Base-by-base conservation (phyloP, 2,888 invertebrate species). In the Drosophila macrospina region DNA sequence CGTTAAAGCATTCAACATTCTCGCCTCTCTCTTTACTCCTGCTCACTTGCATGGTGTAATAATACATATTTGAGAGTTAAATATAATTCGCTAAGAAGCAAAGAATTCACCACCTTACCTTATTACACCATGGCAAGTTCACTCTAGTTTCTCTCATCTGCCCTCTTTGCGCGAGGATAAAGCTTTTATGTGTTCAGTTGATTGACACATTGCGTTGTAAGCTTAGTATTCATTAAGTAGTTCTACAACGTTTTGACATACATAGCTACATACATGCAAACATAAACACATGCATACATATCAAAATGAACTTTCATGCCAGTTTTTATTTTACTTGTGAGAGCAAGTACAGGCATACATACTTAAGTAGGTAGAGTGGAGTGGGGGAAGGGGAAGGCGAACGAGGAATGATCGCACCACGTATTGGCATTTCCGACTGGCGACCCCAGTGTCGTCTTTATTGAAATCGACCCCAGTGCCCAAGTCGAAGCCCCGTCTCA, bases 391-490 rank as follows among this genome's bases (percentile, higher is more conserved):
- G 28, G 32, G 8, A 15, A 65, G 54, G 20, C 32, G 41, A 44
- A 26, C 5, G 39, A 16, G 62, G 63, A 42, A 36, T 50, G 55
- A 54, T 52, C 60, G 28, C 56, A 48, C 47, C 64, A 71, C 55
- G 77, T 85, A 87, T 82, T 88, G 88, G 83, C 88, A 82, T 83
- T 87, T 83, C 86, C 88, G 82, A 78, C 65, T 60, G 63, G 54
- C 62, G 69, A 54, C 50, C 48, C 62, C 65, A 64, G 80, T 66
- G 74, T 82, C 69, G 70, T 69, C 71, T 83, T 83, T 67, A 71
- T 81, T 86, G 76, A 78, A 86, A 83, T 84, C 76, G 78, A 88
- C 65, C 68, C 69, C 65, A 62, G 63, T 59, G 54, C 44, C 51
- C 57, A 51, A 44, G 50, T 37, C 45, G 20, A 60, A 41, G 37